phyloP scores from a whole-genome alignment of 2,888 invertebrate genomes.

The Melanostoma mellinum region DNA sequence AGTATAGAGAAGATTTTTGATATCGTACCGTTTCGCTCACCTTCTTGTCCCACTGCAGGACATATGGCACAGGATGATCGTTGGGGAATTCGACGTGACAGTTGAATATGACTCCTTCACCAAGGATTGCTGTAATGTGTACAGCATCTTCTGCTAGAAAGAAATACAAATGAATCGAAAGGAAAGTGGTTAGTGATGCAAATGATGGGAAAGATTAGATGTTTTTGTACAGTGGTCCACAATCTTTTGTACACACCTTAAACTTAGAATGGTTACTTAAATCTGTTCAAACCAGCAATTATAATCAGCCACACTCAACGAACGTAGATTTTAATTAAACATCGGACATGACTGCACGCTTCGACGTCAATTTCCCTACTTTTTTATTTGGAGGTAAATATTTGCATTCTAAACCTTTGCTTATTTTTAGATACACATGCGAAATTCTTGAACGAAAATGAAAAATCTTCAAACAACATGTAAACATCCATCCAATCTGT shows the following conservation, averaged over 20 bases:
- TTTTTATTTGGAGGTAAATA: too few species aligned
- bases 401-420: too few species aligned
- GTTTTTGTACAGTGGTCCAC: too few species aligned
- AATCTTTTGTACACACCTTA: too few species aligned
- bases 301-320: too few species aligned
- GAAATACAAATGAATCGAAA: constrained; percentile 31
- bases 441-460: constrained; percentile 33
- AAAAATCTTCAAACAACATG: constrained; percentile 39
- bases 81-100: constrained; percentile 98
- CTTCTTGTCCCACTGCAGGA: constrained; percentile 99
- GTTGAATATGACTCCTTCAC: constrained; percentile 98
- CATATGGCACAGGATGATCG: constrained; percentile 97
- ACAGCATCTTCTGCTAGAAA: constrained; percentile 88
- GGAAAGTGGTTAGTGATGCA: constrained; percentile 1
- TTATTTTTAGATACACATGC: too few species aligned
- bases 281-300: too few species aligned
- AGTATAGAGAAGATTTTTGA: constrained; percentile 84
- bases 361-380: too few species aligned
- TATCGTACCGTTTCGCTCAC: constrained; percentile 98
- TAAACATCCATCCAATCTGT: constrained; percentile 26
- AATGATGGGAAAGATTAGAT: too few species aligned
- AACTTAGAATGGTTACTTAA: too few species aligned
- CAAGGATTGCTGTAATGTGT: constrained; percentile 98
- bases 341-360: too few species aligned
- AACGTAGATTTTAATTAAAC: too few species aligned